Percentiles rank a stretch among this genome's conserved stretches.
Conservation (phyloP, 2,888 invertebrate species). For the Dendrolimus houi region DNA sequence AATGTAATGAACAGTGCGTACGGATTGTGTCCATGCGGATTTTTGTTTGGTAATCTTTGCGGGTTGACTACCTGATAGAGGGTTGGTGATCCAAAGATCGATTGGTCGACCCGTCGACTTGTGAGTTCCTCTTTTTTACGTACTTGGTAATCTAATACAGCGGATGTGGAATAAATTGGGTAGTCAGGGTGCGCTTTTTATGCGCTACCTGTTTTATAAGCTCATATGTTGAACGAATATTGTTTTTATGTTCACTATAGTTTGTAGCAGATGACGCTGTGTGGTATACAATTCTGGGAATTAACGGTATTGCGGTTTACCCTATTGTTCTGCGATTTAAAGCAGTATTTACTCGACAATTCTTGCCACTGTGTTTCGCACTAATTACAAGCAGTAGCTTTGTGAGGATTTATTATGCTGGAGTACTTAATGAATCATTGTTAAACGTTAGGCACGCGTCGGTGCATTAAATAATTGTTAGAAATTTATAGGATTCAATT, state of each 20-base stretch:
- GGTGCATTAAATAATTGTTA: not conserved
- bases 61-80: conserved; percentile 67
- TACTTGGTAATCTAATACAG: conserved; percentile 65
- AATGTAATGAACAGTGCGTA: conserved; percentile 52
- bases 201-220: conserved; percentile 68
- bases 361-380: conserved; percentile 63
- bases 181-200: conserved; percentile 66
- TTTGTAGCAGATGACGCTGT: conserved; percentile 37
- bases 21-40: not conserved
- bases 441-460: conserved; percentile 13
- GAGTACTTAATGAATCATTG: conserved; percentile 7
- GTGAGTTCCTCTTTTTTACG: conserved; percentile 58
- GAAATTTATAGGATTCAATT: too few relatives aligned
- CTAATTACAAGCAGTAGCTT: conserved; percentile 40
- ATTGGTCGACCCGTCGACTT: conserved; percentile 60
- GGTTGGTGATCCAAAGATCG: conserved; percentile 48
- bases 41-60: conserved; percentile 51
- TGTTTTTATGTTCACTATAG: conserved; percentile 35
- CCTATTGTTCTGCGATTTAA: conserved; percentile 50
- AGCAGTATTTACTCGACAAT: conserved; percentile 41
- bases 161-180: conserved; percentile 75
- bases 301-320: conserved; percentile 51
- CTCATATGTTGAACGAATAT: conserved; percentile 40
- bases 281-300: conserved; percentile 55
- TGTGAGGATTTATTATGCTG: conserved; percentile 20